phyloP scores from a whole-genome alignment of 53 echinoderm and acorn worm species.

The Astropecten irregularis region DNA sequence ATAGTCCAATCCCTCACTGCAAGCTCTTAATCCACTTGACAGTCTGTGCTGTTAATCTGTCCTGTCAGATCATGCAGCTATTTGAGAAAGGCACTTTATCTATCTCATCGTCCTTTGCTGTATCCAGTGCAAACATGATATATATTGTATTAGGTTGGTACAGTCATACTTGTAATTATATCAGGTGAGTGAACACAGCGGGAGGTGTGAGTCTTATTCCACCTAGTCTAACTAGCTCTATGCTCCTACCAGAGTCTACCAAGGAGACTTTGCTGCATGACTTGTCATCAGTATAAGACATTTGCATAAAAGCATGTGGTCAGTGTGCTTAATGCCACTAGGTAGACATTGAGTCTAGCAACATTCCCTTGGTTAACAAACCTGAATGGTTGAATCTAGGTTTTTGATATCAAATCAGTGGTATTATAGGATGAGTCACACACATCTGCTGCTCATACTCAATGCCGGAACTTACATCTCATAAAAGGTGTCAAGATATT shows the following conservation, averaged over 20 bases:
- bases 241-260: too few species aligned
- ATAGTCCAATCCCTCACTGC: too few species aligned
- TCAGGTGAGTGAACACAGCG: conserved; percentile 45
- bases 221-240: too few species aligned
- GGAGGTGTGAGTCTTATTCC: conserved; percentile 55
- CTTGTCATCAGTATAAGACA: conserved; percentile 8
- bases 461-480: background rate
- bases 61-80: too few species aligned
- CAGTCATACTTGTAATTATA: conserved; percentile 46
- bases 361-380: background rate
- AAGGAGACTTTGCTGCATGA: conserved; percentile 44
- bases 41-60: too few species aligned
- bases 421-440: conserved; percentile 33
- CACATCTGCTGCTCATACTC: conserved; percentile 20
- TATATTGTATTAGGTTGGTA: conserved; percentile 20
- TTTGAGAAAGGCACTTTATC: too few species aligned
- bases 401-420: conserved; percentile 9
- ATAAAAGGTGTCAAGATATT: conserved; percentile 31
- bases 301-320: conserved; percentile 48
- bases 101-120: too few species aligned
- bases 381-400: background rate
- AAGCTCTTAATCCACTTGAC: too few species aligned
- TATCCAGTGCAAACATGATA: too few species aligned
- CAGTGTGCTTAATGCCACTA: conserved; percentile 45
- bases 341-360: conserved; percentile 24